Conservation (phyloP, 2,888 invertebrate species). For the Gnatocerus cornutus region DNA sequence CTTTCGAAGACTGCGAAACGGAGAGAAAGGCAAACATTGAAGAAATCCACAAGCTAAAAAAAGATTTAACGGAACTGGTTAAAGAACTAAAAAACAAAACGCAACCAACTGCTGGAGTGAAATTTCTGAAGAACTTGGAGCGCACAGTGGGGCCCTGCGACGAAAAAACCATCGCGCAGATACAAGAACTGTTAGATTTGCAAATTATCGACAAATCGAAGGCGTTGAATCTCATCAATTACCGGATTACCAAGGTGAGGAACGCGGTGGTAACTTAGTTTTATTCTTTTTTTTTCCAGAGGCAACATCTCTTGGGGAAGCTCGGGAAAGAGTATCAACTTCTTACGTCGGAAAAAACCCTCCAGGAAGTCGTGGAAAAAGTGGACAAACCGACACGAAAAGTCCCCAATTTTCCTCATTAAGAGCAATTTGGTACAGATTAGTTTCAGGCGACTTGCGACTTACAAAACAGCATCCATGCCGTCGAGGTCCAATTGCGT, state of each 20-base stretch:
- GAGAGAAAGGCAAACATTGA: conserved; percentile 83
- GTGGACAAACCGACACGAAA: conserved; percentile 77
- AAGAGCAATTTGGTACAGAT: too few relatives aligned
- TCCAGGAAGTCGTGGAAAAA: conserved; percentile 68
- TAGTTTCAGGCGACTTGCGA: conserved; percentile 76
- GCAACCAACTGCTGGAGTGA: conserved; percentile 70
- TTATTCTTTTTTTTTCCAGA: conserved; percentile 57
- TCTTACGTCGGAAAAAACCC: conserved; percentile 76
- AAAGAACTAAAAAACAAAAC: conserved; percentile 75
- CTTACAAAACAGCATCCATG: conserved; percentile 87
- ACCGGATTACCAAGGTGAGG: conserved; percentile 77
- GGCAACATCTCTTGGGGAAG: conserved; percentile 74
- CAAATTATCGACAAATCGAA: conserved; percentile 83
- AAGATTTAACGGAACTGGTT: conserved; percentile 80
- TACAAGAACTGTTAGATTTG: conserved; percentile 76
- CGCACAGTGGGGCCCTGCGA: conserved; percentile 70
- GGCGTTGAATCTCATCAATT: conserved; percentile 81
- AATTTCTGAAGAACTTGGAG: conserved; percentile 61
- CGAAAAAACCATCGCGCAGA: conserved; percentile 72
- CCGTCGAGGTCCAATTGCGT: conserved; percentile 86
- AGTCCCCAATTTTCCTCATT: conserved; percentile 69
- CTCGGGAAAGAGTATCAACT: conserved; percentile 78
- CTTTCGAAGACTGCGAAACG: conserved; percentile 86
- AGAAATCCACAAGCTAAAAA: conserved; percentile 81
- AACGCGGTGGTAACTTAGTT: neutral